Base-by-base conservation (phyloP, 2,888 invertebrate species). In the Lasioglossum oenotherae region DNA sequence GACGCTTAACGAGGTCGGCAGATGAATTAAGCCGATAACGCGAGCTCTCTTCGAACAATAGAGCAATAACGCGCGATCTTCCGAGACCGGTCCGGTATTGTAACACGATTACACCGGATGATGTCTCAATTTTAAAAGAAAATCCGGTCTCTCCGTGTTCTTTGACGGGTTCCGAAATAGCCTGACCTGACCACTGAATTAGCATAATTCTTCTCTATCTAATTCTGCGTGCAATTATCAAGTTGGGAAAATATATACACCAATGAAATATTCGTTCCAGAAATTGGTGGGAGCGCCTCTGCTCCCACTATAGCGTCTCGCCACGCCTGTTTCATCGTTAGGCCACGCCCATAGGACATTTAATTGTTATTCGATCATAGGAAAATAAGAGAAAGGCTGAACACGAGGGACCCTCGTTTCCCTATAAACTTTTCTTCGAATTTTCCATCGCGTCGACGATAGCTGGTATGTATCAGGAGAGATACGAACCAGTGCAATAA, bases 21-120 rank as follows among this genome's bases (percentile, higher is more conserved):
- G 76, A 69, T 49, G 76, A 84, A 77, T 84, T 82, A 81, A 84
- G 73, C 73, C 53, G 76, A 81, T 64, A 60, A 53, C 46, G 83
- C 73, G 76, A 60, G 82, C 53, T 49, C 69, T 82, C 77, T 69
- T 57, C 14, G n/a, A 78, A 77, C 82, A 77, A 46, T 82, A 73
- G 57, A 57, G 31, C 67, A 27, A 46, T 81, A 67, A 73, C 41
- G 73, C 41, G 73, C 53, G 76, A 73, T 57, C 31, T 44, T 38
- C 38, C 31, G 35, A 38, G 49, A 8, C 46, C 38, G 16, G 16
- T 69, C 23, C n/a, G n/a, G 5, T 1, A 14, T n/a, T 71, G 6
- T 38, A 71, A 71, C 41, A n/a, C n/a, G 71, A n/a, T 71, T 71
- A 71, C 12, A 41, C 4, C 14, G 71, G 71, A 41, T 41, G 41